These are phyloP conservation scores for Phortica variegata DNA, from an alignment of 1,140 invertebrate species.

Conservation along the genomic window DNA sequence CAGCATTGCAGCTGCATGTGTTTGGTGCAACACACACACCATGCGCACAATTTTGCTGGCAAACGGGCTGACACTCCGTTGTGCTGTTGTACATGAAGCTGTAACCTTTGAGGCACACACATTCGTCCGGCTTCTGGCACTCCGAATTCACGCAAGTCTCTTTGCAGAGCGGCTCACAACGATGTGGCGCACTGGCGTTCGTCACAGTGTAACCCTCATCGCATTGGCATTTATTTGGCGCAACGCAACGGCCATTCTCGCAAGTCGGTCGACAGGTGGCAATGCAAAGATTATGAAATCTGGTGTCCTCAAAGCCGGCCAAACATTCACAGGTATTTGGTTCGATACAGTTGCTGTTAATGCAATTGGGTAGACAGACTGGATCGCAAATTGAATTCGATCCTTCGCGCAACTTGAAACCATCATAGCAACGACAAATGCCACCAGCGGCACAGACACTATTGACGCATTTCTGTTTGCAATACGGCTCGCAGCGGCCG, in stretches of 20 bases:
- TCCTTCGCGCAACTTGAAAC: constrained; percentile 27
- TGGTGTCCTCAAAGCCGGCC: constrained; percentile 43
- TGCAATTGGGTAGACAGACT: constrained; percentile 54
- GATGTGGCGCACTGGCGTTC: constrained; percentile 36
- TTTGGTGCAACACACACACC: constrained; percentile 61
- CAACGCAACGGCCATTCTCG: constrained; percentile 39
- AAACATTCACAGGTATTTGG: constrained; percentile 51
- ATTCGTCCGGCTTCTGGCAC: constrained; percentile 56
- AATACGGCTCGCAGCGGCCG: constrained; percentile 49
- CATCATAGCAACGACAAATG: constrained; percentile 46
- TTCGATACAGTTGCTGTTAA: constrained; percentile 59
- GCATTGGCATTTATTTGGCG: constrained; percentile 42
- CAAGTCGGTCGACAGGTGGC: constrained; percentile 56
- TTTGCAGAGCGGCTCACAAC: constrained; percentile 45
- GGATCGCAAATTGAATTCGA: constrained; percentile 56
- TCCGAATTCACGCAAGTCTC: constrained; percentile 60
- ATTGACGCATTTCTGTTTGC: constrained; percentile 50
- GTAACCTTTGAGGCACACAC: constrained; percentile 59
- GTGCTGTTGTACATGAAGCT: constrained; percentile 51
- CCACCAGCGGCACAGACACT: constrained; percentile 36
- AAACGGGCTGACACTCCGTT: constrained; percentile 59
- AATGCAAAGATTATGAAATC: constrained; percentile 27
- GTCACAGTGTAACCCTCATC: constrained; percentile 34
- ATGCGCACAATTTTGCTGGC: constrained; percentile 62
- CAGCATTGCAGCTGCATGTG: constrained; percentile 58